A percentile compares a stretch with the other conserved stretches of the same genome.
Evolutionary conservation across 2,113 vertebrate species (phyloP).

Genomic region (Cavia porcellus): DNA sequence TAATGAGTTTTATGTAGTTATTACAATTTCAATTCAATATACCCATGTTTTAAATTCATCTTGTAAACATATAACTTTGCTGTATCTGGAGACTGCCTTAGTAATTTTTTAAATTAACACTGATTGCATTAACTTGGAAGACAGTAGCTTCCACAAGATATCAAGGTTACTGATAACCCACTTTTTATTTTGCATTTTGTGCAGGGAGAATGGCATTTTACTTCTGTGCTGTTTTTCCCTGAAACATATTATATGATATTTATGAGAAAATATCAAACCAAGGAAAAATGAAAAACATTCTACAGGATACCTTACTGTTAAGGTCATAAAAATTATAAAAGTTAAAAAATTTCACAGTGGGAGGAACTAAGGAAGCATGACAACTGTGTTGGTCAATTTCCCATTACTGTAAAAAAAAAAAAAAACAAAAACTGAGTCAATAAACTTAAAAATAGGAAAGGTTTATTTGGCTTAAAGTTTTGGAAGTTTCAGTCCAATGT

Average conservation of each 20-base stretch:
- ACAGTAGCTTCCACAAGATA: not conserved
- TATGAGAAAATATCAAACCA: not conserved
- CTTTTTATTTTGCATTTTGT: not conserved
- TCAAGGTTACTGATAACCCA: not conserved
- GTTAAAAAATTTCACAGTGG: not conserved
- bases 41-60: not conserved
- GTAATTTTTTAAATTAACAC: not conserved
- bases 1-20: not conserved
- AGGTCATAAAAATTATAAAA: not conserved
- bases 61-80: constrained; percentile 1
- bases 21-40: not conserved
- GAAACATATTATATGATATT: not conserved
- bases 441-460: not conserved
- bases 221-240: not conserved
- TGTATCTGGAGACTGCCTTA: not conserved
- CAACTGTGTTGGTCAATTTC: not conserved
- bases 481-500: not conserved
- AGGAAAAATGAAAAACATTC: not conserved
- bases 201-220: not conserved
- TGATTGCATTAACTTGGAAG: not conserved
- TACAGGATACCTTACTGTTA: not conserved
- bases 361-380: not conserved
- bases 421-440: not conserved
- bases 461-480: not conserved
- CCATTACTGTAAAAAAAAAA: not conserved